Evolutionary conservation across 2,888 invertebrate genomes (phyloP).

Genomic region (Microctonus hyperodae): DNA sequence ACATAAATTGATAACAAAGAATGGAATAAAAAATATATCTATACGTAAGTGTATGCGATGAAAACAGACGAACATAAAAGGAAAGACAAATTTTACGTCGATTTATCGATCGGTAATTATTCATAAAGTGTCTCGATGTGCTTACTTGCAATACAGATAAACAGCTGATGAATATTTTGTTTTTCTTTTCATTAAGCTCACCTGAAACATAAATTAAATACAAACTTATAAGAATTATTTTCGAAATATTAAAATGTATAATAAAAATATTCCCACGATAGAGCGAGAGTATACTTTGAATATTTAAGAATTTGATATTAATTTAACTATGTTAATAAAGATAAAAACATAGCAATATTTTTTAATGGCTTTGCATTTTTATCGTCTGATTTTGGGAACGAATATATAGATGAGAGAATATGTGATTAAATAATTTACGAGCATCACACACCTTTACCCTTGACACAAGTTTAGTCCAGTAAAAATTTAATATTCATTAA

Average conservation of each 20-base stretch:
- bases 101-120: not conserved
- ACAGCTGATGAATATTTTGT: constrained; percentile 5
- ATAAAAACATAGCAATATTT: not conserved
- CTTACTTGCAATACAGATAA: not conserved
- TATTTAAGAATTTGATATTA: not conserved
- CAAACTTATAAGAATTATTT: constrained; percentile 17
- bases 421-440: constrained; percentile 41
- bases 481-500: constrained; percentile 48
- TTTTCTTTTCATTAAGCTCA: constrained; percentile 26
- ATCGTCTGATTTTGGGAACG: constrained; percentile 30
- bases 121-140: not conserved
- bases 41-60: not conserved
- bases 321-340: not conserved
- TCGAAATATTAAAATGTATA: too few relatives aligned
- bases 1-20: not conserved
- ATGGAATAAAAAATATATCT: too few relatives aligned
- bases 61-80: not conserved
- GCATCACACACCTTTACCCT: constrained; percentile 29
- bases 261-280: not conserved
- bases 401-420: constrained; percentile 36
- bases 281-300: not conserved
- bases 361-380: not conserved
- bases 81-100: not conserved
- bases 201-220: constrained; percentile 37
- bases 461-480: constrained; percentile 14